Evolutionary conservation across 2,797 vertebrate species (phyloP), one percentile per base, ranked within the genome.

Genomic region (Philypnodon macrostomus): DNA sequence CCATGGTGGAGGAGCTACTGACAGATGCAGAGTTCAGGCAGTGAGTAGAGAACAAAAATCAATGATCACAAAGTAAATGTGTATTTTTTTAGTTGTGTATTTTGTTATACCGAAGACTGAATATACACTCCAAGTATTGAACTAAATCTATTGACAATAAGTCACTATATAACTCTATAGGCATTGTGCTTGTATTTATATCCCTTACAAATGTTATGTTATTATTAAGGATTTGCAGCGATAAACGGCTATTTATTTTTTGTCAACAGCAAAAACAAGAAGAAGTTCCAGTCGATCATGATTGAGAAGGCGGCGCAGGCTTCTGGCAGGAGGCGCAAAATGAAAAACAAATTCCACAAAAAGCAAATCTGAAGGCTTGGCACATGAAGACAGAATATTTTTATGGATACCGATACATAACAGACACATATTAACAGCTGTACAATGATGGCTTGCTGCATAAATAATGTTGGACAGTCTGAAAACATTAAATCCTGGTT

Each of bases 1-100:
- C 94, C 6, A 95, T 98, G 73, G 94, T 98, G 77, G 95, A 97
- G 71, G 97, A 99, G 80, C 77, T 99, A 67, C 85, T 99, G 41
- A 89, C 91, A 3, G 97, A 99, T 53, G 92, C 94, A 0, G 92
- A 98, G 57, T 98, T 98, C 63, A 94, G 95, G 84, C 94, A 92
- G 97, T 97, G 90, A 77, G 85, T 73, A 9, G 0, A 51, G 37
- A 47, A 36, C 2, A 36, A 10, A 4, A 4, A 4, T 32, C n/a
- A 12, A 23, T 41, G 18, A 3, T 38, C 1, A 46, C 13, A 7
- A 12, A n/a, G 0, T 33, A 8, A 21, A 30, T 8, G 16, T 6
- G 11, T 30, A 33, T 21, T 29, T 34, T 10, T 19, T 7, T 29
- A 3, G 8, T 2, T 27, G 8, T 27, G 4, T 2, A 27, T n/a